Base-by-base conservation (phyloP, 2,888 invertebrate genomes). In the Meloe dianella region DNA sequence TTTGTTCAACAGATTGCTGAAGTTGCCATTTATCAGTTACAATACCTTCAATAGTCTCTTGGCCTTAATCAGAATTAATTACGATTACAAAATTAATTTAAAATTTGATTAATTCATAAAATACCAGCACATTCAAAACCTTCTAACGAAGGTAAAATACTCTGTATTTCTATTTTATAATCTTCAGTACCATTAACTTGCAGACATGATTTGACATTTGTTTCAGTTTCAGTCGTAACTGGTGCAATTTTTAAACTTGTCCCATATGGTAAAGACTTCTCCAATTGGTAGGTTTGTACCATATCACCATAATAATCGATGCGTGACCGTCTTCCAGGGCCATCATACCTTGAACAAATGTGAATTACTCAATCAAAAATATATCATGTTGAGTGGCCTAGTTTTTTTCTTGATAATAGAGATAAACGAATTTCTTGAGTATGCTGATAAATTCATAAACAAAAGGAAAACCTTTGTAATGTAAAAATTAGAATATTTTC, bases 241-340 rank as follows among this genome's bases (percentile, higher is more conserved):
- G 96, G 95, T 0, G 94, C 95, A 58, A 97, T 78, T 88, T 96
- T 96, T 29, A 94, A 83, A 68, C 90, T 90, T 0, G 90, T 87
- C 0, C 96, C 96, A 78, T 85, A 92, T 0, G 85, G 65, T 83
- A 84, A 0, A n/a, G n/a, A n/a, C n/a, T 84, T 86, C 0, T 88
- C 85, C 29, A 95, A 81, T 84, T 96, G 96, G 78, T 93, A 94
- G 0, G 96, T 97, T 83, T 93, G 92, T n/a, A 95, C 95, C 92
- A 96, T 94, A 82, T 92, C 93, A 70, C 94, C 95, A 84, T 98
- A 98, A 80, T 97, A 98, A 83, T 97, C 97, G 69, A 98, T 94
- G 58, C 97, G 89, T 54, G 96, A 96, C 67, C 90, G 90, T 64
- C 90, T 90, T 63, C 89, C 88, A 5, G 86, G 85, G 30, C 85